Percentiles rank a stretch among this genome's conserved stretches.
Conservation (phyloP, 2,797 vertebrate genomes). For the Poecilia velifera region DNA sequence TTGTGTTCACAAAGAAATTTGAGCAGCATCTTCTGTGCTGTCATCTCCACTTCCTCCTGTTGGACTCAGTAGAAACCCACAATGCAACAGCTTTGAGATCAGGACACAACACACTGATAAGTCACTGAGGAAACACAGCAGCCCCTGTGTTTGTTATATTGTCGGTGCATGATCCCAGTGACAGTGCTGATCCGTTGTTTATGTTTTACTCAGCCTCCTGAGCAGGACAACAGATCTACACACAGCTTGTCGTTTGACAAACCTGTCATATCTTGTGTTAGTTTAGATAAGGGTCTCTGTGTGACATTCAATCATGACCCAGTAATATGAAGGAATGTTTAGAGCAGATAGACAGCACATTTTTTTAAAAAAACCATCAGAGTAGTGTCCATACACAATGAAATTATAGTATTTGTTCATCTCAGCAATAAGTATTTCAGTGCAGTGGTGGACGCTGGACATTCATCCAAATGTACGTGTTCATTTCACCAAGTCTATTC, state of each 20-base stretch:
- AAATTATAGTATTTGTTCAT: constrained; percentile 29
- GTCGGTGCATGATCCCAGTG: constrained; percentile 50
- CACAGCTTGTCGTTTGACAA: constrained; percentile 11
- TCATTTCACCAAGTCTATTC: constrained; percentile 30
- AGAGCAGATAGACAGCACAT: constrained; percentile 13
- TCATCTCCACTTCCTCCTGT: background rate
- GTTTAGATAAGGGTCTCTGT: constrained; percentile 54
- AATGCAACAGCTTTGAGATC: background rate
- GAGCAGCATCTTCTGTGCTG: background rate
- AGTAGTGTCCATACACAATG: constrained; percentile 30
- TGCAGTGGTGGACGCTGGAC: constrained; percentile 38
- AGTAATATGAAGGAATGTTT: constrained; percentile 19
- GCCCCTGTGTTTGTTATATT: constrained; percentile 16
- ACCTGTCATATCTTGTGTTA: constrained; percentile 47
- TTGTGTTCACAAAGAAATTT: background rate
- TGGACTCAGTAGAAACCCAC: background rate
- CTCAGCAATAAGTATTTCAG: constrained; percentile 72
- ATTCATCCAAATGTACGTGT: constrained; percentile 29
- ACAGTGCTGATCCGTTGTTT: constrained; percentile 20
- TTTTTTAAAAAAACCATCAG: constrained; percentile 47
- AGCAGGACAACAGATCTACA: constrained; percentile 33
- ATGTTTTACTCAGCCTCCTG: constrained; percentile 22
- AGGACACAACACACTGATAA: background rate
- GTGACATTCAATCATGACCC: constrained; percentile 37
- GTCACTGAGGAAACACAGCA: background rate